Base-by-base conservation (phyloP, 2,888 invertebrate genomes). In the Aphrophora alni region DNA sequence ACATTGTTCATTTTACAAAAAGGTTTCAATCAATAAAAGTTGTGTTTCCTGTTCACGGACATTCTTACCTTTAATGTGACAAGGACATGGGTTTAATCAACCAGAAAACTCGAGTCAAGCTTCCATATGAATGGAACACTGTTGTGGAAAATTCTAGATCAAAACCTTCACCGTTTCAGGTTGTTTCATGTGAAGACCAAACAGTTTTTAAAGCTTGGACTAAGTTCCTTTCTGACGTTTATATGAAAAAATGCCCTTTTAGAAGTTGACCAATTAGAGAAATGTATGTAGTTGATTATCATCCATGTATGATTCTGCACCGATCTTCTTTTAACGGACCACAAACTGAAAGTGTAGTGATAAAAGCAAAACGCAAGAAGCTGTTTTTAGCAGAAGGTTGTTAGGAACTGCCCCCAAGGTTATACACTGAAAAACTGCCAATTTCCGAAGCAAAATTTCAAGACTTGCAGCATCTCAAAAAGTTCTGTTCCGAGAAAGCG, bases 61-160 rank as follows among this genome's bases (percentile, higher is more conserved):
- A 82, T 72, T 85, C 83, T 12, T 85, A 85, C 78, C 26, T 84
- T 26, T 84, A 85, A 73, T 83, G 84, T 70, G 85, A 85, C 77
- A 84, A 83, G 75, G 80, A 85, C 74, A 82, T 85, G 77, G 83
- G 83, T n/a, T 76, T 84, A 26, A 78, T 85, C 26, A 84, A 85
- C 59, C 83, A 82, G 82, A 83, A 81, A 76, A 76, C 80, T 26
- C n/a, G 24, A 78, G 82, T 81, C 12, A 84, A 85, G 82, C 28
- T 84, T 71, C 85, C 85, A 33, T 26, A 78, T 24, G 84, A 85
- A 51, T 85, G 84, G 85, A 44, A 69, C 74, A 82, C 82, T 72
- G 82, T 85, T 8, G 79, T 84, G 68, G 75, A 81, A 82, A 51
- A 51, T 24, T 80, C 83, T 27, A 80, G 83, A 70, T 38, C 28